These are phyloP conservation scores for Leptatherina wallacei DNA, from an alignment of 2,797 vertebrate genomes.

Conservation along the genomic window DNA sequence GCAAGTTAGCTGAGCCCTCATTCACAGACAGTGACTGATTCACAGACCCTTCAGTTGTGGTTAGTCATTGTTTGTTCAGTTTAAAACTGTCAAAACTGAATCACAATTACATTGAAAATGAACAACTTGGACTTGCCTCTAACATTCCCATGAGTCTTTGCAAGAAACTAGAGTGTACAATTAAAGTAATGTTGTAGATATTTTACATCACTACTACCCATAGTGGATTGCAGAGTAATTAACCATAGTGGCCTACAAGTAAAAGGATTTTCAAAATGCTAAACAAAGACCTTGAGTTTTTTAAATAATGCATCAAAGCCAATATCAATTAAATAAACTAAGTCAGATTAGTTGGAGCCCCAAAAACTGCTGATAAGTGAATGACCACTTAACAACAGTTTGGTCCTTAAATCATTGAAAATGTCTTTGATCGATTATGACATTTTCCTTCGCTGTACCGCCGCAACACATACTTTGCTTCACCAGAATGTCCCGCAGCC, in stretches of 20 bases:
- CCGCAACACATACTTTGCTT: no score
- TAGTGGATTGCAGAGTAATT: not conserved
- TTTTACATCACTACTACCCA: not conserved
- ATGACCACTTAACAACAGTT: not conserved
- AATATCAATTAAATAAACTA: not conserved
- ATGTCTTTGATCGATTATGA: no score
- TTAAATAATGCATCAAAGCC: not conserved
- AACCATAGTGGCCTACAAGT: not conserved
- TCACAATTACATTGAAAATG: no score
- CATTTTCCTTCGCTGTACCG: no score
- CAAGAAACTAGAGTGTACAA: not conserved
- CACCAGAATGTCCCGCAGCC: no score
- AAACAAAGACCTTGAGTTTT: not conserved
- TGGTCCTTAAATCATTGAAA: not conserved
- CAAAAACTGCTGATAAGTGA: not conserved
- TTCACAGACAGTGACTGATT: no score
- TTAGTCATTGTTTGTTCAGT: no score
- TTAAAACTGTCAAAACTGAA: no score
- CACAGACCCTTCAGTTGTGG: no score
- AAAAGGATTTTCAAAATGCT: not conserved
- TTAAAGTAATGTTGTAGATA: not conserved
- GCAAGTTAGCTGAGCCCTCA: no score
- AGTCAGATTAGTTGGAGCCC: not conserved
- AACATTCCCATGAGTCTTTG: no score
- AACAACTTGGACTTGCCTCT: no score